Base-by-base conservation (phyloP, 2,113 vertebrate species). In the Mustelus asterias region DNA sequence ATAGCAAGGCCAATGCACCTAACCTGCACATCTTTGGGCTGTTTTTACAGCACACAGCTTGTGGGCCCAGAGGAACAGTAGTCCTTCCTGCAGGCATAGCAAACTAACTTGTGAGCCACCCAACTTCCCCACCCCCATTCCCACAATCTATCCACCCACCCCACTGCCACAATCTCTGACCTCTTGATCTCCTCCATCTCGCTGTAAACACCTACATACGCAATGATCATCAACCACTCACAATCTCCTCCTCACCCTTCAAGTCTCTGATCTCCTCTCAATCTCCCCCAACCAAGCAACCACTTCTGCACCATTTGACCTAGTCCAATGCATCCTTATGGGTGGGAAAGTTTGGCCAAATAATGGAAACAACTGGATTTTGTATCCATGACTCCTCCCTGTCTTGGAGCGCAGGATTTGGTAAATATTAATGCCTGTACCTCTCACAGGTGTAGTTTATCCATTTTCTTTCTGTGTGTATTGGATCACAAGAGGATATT, bases 341-440 rank as follows among this genome's bases (percentile, higher is more conserved):
- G 48, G 9, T 14, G 2, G 63, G 10, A 63, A n/a, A 3, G 10
- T 2, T n/a, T 11, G 76, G 29, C 2, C 13, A n/a, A 80, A n/a
- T 16, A 16, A 80, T 80, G 33, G 33, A n/a, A 80, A 80, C 13
- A 16, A 8, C 14, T 11, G n/a, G n/a, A 13, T n/a, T 80, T n/a
- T 16, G 9, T 13, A n/a, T 78, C 72, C 69, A 22, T 78, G 37
- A 80, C 33, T 37, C 33, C 11, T 80, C n/a, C 33, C 33, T n/a
- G 3, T 3, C 13, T n/a, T 16, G 1, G 33, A 80, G 13, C 0
- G 3, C 33, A 13, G 3, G 0, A 0, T n/a, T n/a, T 22, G 3
- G 33, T 37, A 80, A 80, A 80, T 80, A 80, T 80, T n/a, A n/a
- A 16, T 4, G 13, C n/a, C 33, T 80, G 3, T n/a, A n/a, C 16